Evolutionary conservation across 2,888 invertebrate genomes (phyloP), one percentile per base, ranked within the genome.

Genomic region (Chymomyza procnemis): DNA sequence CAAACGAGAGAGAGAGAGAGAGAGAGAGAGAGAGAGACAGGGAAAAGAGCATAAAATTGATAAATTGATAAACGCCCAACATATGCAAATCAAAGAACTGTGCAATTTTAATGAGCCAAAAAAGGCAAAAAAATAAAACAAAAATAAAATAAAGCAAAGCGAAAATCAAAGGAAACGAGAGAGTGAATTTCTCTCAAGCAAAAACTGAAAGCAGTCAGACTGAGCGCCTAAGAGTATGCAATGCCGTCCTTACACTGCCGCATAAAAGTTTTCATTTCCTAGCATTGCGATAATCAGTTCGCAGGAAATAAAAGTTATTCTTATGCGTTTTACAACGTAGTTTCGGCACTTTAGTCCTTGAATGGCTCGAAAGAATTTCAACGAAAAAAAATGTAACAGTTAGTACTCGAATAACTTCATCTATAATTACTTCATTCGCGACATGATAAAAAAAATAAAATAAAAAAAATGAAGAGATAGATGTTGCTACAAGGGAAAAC

Each of bases 1-100:
- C 34, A 41, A 41, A 9, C 2, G 18, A 12, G 4, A 8, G 4
- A 46, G n/a, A 3, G 18, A 14, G 3, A 6, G 8, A n/a, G n/a
- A 9, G 30, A 54, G 22, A 14, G 41, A 61, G 19, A 47, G 47
- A 64, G 16, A 12, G 19, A 47, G 30, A 57, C 34, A 55, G 8
- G n/a, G 18, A 34, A 60, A 26, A 63, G 54, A 57, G 59, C 48
- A 55, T 19, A 21, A 22, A 55, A 34, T 54, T 22, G 18, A 48
- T 30, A 26, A 34, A 26, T 47, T 61, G 30, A 54, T 19, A 58
- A 59, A 21, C 21, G 54, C 18, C 18, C 48, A 66, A 70, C 68
- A 67, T 80, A 79, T 86, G 87, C 85, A 86, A 82, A 82, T 82
- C 81, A 84, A 85, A 82, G 82, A 79, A 79, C 85, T 81, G 82